Conservation (phyloP, 2,797 vertebrate genomes). For the Epinephelus coioides region DNA sequence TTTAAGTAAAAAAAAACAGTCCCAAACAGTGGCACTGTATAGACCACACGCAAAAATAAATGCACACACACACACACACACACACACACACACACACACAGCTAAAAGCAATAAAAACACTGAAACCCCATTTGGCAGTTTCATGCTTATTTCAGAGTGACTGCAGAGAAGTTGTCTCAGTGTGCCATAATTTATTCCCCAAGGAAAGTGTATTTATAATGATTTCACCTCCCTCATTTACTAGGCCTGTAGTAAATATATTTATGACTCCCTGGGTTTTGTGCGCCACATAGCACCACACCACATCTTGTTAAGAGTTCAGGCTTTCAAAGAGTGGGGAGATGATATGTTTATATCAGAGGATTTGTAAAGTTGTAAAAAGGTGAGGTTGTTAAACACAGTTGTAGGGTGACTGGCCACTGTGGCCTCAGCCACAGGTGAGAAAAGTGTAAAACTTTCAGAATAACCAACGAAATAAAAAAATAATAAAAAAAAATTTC, state of each 20-base stretch:
- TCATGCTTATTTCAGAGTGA: constrained; percentile 60
- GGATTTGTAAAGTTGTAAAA: constrained; percentile 29
- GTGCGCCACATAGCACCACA: constrained; percentile 31
- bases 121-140: constrained; percentile 39
- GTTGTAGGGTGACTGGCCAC: neutral
- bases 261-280: constrained; percentile 60
- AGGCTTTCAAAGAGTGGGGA: constrained; percentile 41
- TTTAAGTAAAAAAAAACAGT: constrained; percentile 19
- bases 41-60: constrained; percentile 1
- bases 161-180: constrained; percentile 45
- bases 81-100: constrained; percentile 8
- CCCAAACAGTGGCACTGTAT: constrained; percentile 16
- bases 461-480: neutral
- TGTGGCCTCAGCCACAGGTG: neutral
- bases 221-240: constrained; percentile 60
- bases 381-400: neutral
- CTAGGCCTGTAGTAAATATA: constrained; percentile 58
- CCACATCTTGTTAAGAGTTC: constrained; percentile 46
- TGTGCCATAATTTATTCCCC: constrained; percentile 73
- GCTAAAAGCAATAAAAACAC: constrained; percentile 28
- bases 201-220: constrained; percentile 63
- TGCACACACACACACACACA: neutral
- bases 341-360: constrained; percentile 27
- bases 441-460: neutral
- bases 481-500: too few species aligned